Conservation (phyloP, 2,888 invertebrate genomes). For the Trichogramma evanescens region DNA sequence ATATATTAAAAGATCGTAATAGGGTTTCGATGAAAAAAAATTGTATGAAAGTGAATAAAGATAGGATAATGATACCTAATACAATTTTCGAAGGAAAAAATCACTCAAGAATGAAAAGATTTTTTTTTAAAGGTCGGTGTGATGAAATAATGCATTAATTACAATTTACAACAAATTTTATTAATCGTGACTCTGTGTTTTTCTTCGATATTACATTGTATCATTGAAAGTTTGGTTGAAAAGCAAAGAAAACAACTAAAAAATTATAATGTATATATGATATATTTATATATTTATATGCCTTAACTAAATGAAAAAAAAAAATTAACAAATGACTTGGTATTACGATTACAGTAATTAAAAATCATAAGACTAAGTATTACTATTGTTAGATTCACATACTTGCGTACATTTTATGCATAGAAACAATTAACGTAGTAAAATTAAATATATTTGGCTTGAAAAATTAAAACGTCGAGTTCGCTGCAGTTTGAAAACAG, state of each 20-base stretch:
- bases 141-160: neutral
- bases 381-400: slow-evolving; percentile 14
- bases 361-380: slow-evolving; percentile 23
- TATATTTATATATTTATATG: slow-evolving; percentile 7
- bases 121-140: neutral
- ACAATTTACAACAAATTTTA: slow-evolving; percentile 24
- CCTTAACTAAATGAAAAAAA: slow-evolving; percentile 20
- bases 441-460: slow-evolving; percentile 19
- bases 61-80: too few relatives aligned
- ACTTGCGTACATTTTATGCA: slow-evolving; percentile 10
- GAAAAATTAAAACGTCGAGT: slow-evolving; percentile 12
- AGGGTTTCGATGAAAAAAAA: too few relatives aligned
- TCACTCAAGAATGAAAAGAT: neutral
- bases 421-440: neutral
- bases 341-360: slow-evolving; percentile 11
- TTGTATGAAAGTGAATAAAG: too few relatives aligned
- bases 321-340: slow-evolving; percentile 24
- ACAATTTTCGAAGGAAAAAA: neutral
- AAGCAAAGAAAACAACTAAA: slow-evolving; percentile 15
- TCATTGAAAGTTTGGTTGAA: slow-evolving; percentile 15
- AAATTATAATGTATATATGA: neutral
- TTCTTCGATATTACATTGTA: slow-evolving; percentile 17
- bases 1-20: too few relatives aligned
- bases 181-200: slow-evolving; percentile 20
- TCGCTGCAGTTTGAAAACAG: neutral